phyloP scores from a whole-genome alignment of 1,140 invertebrate species.

The Pseudachorutes palmiensis region DNA sequence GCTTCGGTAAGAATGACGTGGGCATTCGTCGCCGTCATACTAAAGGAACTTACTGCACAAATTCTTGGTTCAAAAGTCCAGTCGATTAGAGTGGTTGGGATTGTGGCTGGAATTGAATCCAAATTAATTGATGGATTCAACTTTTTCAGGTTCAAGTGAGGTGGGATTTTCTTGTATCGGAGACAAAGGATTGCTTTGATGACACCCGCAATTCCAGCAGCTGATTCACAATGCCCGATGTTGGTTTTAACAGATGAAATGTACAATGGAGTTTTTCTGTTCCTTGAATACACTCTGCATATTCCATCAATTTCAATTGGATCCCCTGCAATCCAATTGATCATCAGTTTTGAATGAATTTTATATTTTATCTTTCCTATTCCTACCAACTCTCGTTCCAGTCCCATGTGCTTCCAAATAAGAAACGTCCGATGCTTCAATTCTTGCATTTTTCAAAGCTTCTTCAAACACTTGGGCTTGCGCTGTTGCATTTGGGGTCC shows the following conservation, averaged over 20 bases:
- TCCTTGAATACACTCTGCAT: conserved; percentile 48
- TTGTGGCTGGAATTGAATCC: conserved; percentile 16
- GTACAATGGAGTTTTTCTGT: conserved; percentile 42
- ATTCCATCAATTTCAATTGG: conserved; percentile 40
- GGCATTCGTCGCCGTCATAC: conserved; percentile 25
- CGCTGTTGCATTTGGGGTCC: conserved; percentile 13
- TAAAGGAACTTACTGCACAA: conserved; percentile 26
- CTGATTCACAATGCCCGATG: conserved; percentile 53
- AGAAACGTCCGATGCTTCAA: conserved; percentile 46
- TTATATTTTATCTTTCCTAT: too few species aligned
- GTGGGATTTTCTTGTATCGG: conserved; percentile 7
- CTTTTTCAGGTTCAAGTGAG: conserved; percentile 17
- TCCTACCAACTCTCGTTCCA: too few species aligned
- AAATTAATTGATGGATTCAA: conserved; percentile 23
- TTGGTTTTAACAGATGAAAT: conserved; percentile 54
- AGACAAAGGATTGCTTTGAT: conserved; percentile 20
- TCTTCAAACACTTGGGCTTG: conserved; percentile 49
- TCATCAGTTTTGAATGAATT: too few species aligned
- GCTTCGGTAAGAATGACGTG: conserved; percentile 25
- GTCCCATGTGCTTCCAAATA: conserved; percentile 56
- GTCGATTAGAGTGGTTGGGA: background rate
- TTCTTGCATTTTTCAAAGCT: conserved; percentile 47
- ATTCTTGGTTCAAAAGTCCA: background rate
- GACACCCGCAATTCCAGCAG: conserved; percentile 39
- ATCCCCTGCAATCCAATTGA: conserved; percentile 42